These are phyloP conservation scores for Proterorhinus semilunaris DNA, from an alignment of 2,113 vertebrate species.

Conservation along the genomic window DNA sequence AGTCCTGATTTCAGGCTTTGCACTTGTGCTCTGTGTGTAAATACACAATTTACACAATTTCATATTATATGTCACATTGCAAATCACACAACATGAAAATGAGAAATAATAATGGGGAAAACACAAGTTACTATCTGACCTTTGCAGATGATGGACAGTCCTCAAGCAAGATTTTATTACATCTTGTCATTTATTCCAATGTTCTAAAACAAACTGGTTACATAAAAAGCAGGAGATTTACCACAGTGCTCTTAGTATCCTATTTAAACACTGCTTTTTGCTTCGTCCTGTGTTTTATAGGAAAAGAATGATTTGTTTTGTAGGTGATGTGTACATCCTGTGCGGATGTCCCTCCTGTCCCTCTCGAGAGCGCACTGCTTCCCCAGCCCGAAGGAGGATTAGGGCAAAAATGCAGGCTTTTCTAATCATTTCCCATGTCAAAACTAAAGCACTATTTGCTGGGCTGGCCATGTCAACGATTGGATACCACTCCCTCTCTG, in stretches of 20 bases:
- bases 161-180: background rate
- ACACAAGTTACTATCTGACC: background rate
- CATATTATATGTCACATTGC: background rate
- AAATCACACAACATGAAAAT: background rate
- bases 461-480: background rate
- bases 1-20: background rate
- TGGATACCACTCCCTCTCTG: background rate
- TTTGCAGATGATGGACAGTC: background rate
- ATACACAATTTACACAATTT: background rate
- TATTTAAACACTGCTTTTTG: background rate
- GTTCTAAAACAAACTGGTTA: background rate
- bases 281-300: background rate
- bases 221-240: background rate
- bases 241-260: background rate
- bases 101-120: background rate
- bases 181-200: background rate
- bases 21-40: background rate
- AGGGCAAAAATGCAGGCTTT: slow-evolving; percentile 1
- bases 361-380: slow-evolving; percentile 4
- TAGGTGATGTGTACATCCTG: slow-evolving; percentile 6
- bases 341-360: slow-evolving; percentile 12
- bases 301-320: slow-evolving; percentile 1
- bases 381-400: slow-evolving; percentile 5
- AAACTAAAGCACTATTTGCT: background rate
- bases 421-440: background rate